These are phyloP conservation scores for Hycleus phaleratus DNA, from an alignment of 1,140 invertebrate genomes.

Conservation along the genomic window DNA sequence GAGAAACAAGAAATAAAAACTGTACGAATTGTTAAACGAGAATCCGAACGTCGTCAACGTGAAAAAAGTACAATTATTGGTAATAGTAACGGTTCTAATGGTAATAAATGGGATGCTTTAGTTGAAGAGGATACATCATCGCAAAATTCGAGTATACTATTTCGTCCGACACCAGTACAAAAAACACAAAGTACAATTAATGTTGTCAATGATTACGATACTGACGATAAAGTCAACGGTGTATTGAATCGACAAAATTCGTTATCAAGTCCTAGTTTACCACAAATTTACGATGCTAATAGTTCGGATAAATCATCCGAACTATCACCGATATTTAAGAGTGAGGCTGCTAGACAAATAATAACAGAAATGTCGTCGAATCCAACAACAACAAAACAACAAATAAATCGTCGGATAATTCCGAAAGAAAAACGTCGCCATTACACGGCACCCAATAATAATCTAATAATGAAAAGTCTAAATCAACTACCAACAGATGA, in stretches of 20 bases:
- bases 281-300: conserved; percentile 15
- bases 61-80: conserved; percentile 38
- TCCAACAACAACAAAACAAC: conserved; percentile 27
- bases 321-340: conserved; percentile 65
- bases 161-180: conserved; percentile 25
- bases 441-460: conserved; percentile 71
- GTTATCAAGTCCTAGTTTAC: conserved; percentile 27
- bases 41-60: conserved; percentile 74
- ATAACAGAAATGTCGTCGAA: conserved; percentile 67
- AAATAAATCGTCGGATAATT: conserved; percentile 47
- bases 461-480: conserved; percentile 34
- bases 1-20: conserved; percentile 87
- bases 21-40: conserved; percentile 85
- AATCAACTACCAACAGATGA: conserved; percentile 29
- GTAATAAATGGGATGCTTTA: conserved; percentile 32
- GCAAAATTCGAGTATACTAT: conserved; percentile 28
- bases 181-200: conserved; percentile 26
- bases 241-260: conserved; percentile 21
- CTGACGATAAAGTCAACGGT: conserved; percentile 12
- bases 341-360: conserved; percentile 74
- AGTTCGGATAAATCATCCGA: conserved; percentile 29
- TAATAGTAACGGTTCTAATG: conserved; percentile 6
- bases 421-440: conserved; percentile 76
- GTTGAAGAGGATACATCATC: conserved; percentile 34
- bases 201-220: conserved; percentile 10